Evolutionary conservation across 2,888 invertebrate species (phyloP).

Genomic region (Embidobia sp.): DNA sequence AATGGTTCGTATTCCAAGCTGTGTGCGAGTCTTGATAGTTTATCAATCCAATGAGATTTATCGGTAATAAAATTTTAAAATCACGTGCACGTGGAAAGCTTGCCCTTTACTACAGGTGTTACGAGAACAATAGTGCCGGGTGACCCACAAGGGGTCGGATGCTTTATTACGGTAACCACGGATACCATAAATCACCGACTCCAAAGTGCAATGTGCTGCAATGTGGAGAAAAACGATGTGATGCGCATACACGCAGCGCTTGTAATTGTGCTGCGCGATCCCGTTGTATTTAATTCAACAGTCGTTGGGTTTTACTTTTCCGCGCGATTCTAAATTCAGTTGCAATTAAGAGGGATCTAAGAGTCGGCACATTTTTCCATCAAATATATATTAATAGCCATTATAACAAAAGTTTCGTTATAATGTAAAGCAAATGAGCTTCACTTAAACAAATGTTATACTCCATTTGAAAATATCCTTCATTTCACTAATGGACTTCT

Average conservation of each 20-base stretch:
- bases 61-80: constrained; percentile 65
- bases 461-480: too few relatives aligned
- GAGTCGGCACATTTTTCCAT: too few relatives aligned
- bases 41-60: constrained; percentile 62
- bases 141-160: constrained; percentile 70
- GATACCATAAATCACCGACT: constrained; percentile 71
- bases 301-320: neutral
- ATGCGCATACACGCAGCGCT: constrained; percentile 41
- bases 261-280: constrained; percentile 46
- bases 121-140: constrained; percentile 68
- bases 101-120: constrained; percentile 66
- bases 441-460: too few relatives aligned
- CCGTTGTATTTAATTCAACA: constrained; percentile 24
- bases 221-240: constrained; percentile 66
- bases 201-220: constrained; percentile 66
- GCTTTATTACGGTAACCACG: constrained; percentile 73
- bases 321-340: too few relatives aligned
- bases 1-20: constrained; percentile 7
- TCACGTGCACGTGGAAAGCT: constrained; percentile 61
- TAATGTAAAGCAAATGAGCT: too few relatives aligned
- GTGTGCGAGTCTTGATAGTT: constrained; percentile 47
- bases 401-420: too few relatives aligned
- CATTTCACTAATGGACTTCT: too few relatives aligned
- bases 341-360: too few relatives aligned
- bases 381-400: too few relatives aligned